Conservation (phyloP, 2,113 vertebrate genomes). For the Brevimyrus niger region DNA sequence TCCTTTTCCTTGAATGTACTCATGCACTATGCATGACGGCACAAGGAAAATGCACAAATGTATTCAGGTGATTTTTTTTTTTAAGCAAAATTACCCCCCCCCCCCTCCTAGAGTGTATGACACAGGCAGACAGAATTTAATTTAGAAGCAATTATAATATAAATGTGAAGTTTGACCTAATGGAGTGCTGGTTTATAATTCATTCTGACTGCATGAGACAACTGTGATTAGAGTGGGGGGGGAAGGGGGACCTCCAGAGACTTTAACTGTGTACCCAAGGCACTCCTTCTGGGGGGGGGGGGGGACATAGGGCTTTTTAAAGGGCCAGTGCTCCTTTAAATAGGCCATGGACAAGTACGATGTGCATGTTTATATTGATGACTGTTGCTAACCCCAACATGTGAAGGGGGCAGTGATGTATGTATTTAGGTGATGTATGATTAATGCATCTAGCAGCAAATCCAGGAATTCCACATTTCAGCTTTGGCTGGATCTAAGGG, state of each 20-base stretch:
- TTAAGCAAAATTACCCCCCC: constrained; percentile 13
- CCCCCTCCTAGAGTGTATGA: constrained; percentile 16
- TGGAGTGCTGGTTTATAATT: constrained; percentile 22
- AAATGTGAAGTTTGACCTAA: constrained; percentile 25
- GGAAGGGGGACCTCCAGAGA: not conserved
- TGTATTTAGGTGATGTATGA: not conserved
- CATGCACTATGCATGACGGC: not conserved
- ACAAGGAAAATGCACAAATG: not conserved
- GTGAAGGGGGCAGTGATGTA: not conserved
- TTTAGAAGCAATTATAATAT: constrained; percentile 37
- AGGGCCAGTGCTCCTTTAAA: not conserved
- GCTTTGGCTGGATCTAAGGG: not conserved
- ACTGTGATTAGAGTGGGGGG: constrained; percentile 22
- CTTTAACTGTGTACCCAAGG: not conserved
- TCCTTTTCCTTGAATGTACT: not conserved
- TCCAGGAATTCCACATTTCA: not conserved
- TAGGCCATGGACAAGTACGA: not conserved
- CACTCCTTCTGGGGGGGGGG: not conserved
- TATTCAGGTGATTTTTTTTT: constrained; percentile 5
- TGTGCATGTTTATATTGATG: not conserved
- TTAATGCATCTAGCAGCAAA: not conserved
- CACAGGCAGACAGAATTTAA: constrained; percentile 26
- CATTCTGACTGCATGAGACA: constrained; percentile 22
- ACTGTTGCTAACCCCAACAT: not conserved
- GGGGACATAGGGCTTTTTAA: not conserved